Evolutionary conservation across 2,888 invertebrate genomes (phyloP), one percentile per base, ranked within the genome.

Genomic region (Mellilla xanthometata): DNA sequence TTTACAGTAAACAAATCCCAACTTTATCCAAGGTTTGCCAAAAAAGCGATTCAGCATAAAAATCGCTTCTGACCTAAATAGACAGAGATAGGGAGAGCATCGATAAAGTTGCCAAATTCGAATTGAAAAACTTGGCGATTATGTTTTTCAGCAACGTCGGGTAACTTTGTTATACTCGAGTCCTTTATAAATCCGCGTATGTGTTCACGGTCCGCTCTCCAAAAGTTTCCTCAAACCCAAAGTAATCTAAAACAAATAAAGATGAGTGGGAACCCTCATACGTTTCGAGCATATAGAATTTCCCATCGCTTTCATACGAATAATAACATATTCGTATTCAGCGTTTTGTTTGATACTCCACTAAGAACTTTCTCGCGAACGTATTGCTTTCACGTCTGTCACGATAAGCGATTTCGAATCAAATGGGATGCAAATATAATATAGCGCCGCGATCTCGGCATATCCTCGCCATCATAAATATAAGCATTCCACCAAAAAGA

Each of bases 211-310:
- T 68, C 68, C 71, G 60, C 60, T 60, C 62, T 65, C 68, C 65
- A 68, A 54, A 81, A 84, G 73, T 84, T 82, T 54, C 54, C 54
- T 60, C 58, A 64, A 72, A 66, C 81, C 83, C 83, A 79, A 85
- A 85, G 85, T 86, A 85, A 86, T 86, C 81, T 83, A 81, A 86
- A 83, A 83, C 82, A 85, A 83, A 86, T 85, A 86, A 83, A 83
- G 79, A 80, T 79, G 80, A 83, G 82, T 75, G 76, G 80, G 68
- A 75, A 69, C 74, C 73, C 71, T 65, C 70, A 74, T 65, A 83
- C 78, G 76, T 74, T 78, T 67, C 65, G 65, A 69, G 81, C 76
- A 81, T 84, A 81, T 81, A 76, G 72, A 80, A 77, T 75, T 70
- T 68, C 62, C 71, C 69, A 76, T 76, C 76, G 75, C 75, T 72